These are phyloP conservation scores for Mycetomoellerius zeteki DNA, from an alignment of 1,140 invertebrate genomes.

Conservation along the genomic window DNA sequence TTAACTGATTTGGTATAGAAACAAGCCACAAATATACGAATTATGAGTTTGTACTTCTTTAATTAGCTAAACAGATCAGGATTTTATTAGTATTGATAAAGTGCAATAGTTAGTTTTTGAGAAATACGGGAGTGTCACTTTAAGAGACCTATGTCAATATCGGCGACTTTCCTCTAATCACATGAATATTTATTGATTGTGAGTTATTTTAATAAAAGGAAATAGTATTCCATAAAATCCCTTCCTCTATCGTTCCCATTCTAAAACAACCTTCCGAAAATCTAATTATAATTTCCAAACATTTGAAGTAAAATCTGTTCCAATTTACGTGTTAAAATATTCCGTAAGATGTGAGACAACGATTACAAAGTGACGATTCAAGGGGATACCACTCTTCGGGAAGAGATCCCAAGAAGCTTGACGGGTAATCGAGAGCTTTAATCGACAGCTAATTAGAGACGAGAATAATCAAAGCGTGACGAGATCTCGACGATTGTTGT, in stretches of 20 bases:
- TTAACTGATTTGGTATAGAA: no score
- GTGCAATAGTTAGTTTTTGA: no score
- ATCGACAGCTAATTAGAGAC: slow-evolving; percentile 29
- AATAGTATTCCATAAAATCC: no score
- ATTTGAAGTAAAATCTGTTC: background rate
- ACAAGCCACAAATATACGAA: no score
- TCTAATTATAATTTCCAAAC: background rate
- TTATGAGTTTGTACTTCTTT: no score
- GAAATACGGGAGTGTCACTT: no score
- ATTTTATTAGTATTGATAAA: no score
- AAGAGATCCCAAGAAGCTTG: background rate
- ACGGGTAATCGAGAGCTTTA: slow-evolving; percentile 18
- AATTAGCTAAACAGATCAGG: no score
- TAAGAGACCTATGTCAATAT: no score
- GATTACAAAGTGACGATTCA: background rate
- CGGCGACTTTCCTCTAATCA: no score
- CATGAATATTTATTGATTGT: no score
- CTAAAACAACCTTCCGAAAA: background rate
- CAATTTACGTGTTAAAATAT: background rate
- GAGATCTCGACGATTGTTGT: slow-evolving; percentile 28
- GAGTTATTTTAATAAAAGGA: no score
- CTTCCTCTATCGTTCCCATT: background rate
- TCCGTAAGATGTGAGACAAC: background rate
- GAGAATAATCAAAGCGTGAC: slow-evolving; percentile 17
- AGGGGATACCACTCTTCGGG: background rate